Percentiles rank a stretch among this genome's conserved stretches.
phyloP scores from a whole-genome alignment of 2,113 vertebrate species.

The Panthera tigris region DNA sequence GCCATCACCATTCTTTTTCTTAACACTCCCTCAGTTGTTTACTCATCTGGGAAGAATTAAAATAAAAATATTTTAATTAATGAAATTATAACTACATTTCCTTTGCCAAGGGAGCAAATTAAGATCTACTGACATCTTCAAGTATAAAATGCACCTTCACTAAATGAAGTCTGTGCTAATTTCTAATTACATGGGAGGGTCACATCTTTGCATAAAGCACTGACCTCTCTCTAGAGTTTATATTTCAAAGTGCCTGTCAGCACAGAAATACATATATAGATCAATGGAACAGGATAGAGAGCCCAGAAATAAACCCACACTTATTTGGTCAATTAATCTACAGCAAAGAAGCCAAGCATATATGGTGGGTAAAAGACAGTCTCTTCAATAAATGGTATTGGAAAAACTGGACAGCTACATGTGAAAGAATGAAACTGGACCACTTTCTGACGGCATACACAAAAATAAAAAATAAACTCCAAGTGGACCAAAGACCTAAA shows the following conservation, averaged over 20 bases:
- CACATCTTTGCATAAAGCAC: not conserved
- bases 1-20: not conserved
- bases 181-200: not conserved
- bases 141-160: not conserved
- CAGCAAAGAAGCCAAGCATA: no score
- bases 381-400: no score
- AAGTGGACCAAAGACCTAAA: no score
- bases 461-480: no score
- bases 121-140: constrained; percentile 21
- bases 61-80: constrained; percentile 35
- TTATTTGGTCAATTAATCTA: no score
- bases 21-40: not conserved
- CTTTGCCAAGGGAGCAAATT: constrained; percentile 10
- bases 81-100: constrained; percentile 16
- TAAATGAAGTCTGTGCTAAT: not conserved
- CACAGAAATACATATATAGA: no score
- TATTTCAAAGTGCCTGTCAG: not conserved
- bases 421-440: no score
- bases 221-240: not conserved
- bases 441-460: no score
- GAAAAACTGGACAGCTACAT: no score
- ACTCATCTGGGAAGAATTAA: constrained; percentile 38
- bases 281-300: no score
- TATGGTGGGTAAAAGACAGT: no score
- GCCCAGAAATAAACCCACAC: no score